phyloP scores from a whole-genome alignment of 1,140 invertebrate genomes.

The Hesperophylax magnus region DNA sequence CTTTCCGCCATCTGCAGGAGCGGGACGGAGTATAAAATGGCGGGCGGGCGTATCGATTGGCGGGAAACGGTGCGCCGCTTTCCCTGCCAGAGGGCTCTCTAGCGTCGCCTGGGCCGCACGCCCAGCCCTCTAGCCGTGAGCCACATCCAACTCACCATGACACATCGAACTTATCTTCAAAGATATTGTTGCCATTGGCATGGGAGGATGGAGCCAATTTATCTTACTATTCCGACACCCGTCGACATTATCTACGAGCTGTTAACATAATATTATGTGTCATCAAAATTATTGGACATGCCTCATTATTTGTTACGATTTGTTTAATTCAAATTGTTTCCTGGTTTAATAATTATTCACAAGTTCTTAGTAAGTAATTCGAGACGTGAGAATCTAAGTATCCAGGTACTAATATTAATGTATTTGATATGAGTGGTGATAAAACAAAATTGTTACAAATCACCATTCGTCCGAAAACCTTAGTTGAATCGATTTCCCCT shows the following conservation, averaged over 20 bases:
- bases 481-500: neutral
- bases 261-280: neutral
- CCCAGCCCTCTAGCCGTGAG: neutral
- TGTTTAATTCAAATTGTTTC: too few relatives aligned
- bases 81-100: constrained; percentile 6
- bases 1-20: constrained; percentile 29
- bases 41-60: constrained; percentile 55
- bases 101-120: constrained; percentile 9
- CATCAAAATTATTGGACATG: too few relatives aligned
- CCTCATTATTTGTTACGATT: too few relatives aligned
- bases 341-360: too few relatives aligned
- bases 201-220: neutral
- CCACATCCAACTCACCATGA: neutral
- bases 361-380: too few relatives aligned
- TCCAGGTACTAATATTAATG: too few relatives aligned
- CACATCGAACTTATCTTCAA: neutral
- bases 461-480: neutral
- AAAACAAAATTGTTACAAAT: constrained; percentile 1
- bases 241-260: neutral
- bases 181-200: neutral
- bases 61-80: constrained; percentile 47
- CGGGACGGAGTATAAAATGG: constrained; percentile 52
- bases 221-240: too few relatives aligned
- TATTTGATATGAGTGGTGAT: neutral
- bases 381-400: too few relatives aligned